Percentiles rank a stretch among this genome's conserved stretches.
Conservation (phyloP, 2,888 invertebrate species). For the Meghimatium bilineatum region DNA sequence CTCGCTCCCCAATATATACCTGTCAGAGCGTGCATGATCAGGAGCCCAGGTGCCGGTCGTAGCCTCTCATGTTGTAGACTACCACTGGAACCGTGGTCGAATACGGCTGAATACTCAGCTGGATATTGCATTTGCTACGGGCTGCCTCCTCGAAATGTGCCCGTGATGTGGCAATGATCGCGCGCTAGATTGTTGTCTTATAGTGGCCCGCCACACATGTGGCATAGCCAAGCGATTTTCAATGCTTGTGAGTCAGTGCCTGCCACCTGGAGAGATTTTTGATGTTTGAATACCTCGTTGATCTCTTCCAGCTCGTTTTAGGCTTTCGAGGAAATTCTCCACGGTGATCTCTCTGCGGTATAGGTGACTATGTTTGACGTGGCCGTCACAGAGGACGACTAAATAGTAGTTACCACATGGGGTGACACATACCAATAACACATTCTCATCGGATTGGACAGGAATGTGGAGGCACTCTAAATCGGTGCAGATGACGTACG, state of each 20-base stretch:
- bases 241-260: too few relatives aligned
- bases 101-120: background rate
- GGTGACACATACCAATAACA: too few relatives aligned
- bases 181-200: background rate
- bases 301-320: too few relatives aligned
- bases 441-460: too few relatives aligned
- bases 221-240: too few relatives aligned
- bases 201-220: too few relatives aligned
- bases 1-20: background rate
- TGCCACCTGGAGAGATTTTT: too few relatives aligned
- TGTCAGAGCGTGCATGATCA: background rate
- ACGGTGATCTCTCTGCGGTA: background rate
- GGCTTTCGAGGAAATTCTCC: background rate
- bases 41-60: background rate
- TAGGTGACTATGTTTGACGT: background rate
- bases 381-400: background rate
- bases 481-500: too few relatives aligned
- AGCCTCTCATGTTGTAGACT: background rate
- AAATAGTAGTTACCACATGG: background rate
- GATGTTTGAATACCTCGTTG: too few relatives aligned
- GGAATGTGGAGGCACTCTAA: background rate
- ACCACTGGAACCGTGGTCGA: background rate
- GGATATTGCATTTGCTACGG: background rate
- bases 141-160: background rate
- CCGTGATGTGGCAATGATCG: background rate